Base-by-base conservation (phyloP, 2,113 vertebrate species). In the Ceyx melanurus region DNA sequence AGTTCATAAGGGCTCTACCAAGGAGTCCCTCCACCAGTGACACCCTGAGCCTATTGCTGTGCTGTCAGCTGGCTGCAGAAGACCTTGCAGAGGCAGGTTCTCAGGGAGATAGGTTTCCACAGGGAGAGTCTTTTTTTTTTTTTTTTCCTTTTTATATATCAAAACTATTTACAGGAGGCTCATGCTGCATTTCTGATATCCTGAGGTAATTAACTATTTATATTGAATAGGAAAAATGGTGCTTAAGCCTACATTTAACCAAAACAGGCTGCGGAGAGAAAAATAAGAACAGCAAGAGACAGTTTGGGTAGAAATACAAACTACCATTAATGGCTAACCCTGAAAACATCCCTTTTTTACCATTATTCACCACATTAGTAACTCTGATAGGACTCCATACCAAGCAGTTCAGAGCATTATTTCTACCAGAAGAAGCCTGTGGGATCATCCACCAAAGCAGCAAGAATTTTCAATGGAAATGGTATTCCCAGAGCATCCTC, bases 181-280 rank as follows among this genome's bases (percentile, higher is more conserved):
- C 21, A 5, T 22, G 19, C 40, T 87, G 33, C 42, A 89, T 83
- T 87, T 81, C 42, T 89, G 57, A 60, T 68, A 60, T 53, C 67
- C 78, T 46, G 6, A 92, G 86, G n/a, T 79, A 76, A 88, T 90
- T n/a, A 90, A 92, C 88, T 87, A 93, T 74, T 85, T 73, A 82
- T 86, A 56, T 31, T n/a, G 25, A 95, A 76, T 58, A 62, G 48
- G n/a, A 56, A 93, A 96, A 94, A 54, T 45, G 56, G 51, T 64
- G n/a, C 50, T 82, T 93, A 62, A 71, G 33, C 23, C 95, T 94
- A 86, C 54, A 61, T 84, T 89, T 94, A 73, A 68, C 64, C 2
- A 76, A 77, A 92, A 92, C 75, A 57, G 64, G 31, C 37, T 73
- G 43, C 50, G 65, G 29, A 87, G 26, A 60, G 43, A 82, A 89